Evolutionary conservation across 1,140 invertebrate genomes (phyloP), one percentile per base, ranked within the genome.

Genomic region (Mycetomoellerius zeteki): DNA sequence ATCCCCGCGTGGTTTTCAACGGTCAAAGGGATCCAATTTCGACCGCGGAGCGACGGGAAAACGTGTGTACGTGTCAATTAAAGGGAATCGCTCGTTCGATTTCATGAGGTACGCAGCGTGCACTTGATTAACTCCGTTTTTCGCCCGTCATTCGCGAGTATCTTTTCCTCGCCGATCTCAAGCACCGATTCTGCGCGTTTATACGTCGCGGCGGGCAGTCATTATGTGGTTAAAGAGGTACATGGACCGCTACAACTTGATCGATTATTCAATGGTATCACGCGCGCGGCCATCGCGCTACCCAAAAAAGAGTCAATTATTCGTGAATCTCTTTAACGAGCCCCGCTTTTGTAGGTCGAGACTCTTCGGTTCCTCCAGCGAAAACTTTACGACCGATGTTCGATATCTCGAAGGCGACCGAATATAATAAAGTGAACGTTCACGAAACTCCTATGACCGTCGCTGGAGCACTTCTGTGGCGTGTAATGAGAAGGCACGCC

Each of bases 31-130:
- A 84, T 84, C 73, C 62, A 73, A 84, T 84, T 60, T 84, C 80
- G 67, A 2, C 7, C 52, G 54, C 24, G 69, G 43, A 14, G 30
- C 37, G 21, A 27, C 52, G 19, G 80, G 33, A 50, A 75, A 33
- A 50, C 58, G 67, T 76, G 78, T 86, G 84, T 90, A 92, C 85
- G 86, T 77, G 81, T 88, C 86, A 90, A 91, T 92, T 91, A 92
- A 90, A 86, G 64, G 16, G 52, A 67, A 69, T 60, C 65, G 78
- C 78, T 72, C 82, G 33, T 62, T 54, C 86, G 82, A 56, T 77
- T 81, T 71, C 52, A 50, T 64, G 77, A 81, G 75, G 14, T 33
- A 47, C 27, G 76, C 24, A 37, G 30, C 64, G 64, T 64, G 64
- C 76, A 69, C 81, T 91, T 90, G 87, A 91, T 92, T 91, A 92